Base-by-base conservation (phyloP, 2,888 invertebrate genomes). In the Bembecia ichneumoniformis region DNA sequence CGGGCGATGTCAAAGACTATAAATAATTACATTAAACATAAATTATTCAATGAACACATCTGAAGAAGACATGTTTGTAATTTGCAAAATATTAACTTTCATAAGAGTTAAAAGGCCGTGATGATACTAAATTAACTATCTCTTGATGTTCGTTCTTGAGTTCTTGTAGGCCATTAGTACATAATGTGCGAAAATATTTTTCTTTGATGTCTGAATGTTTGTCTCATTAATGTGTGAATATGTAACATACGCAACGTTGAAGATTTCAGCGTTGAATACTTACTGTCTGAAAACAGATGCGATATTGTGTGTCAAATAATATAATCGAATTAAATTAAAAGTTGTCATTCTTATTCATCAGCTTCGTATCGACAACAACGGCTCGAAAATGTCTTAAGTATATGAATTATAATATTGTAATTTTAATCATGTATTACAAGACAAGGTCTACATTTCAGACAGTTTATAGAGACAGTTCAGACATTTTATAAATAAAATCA, bases 181-280 rank as follows among this genome's bases (percentile, higher is more conserved):
- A 40, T 40, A 40, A 40, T 40, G 14, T 40, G 45, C 10, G 44
- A 48, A 47, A 51, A 43, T 36, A 49, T 20, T 48, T 46, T 48
- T 48, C 48, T 55, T 54, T 53, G 48, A 56, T 54, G 57, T 57
- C 52, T 52, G 48, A 43, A 54, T 56, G 55, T 56, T 57, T 53
- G 55, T 48, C 54, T 48, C 52, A 53, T 49, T 51, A 50, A 49
- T 54, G 47, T 48, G 34, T 47, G 45, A 35, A 51, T 43, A 47
- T 13, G 40, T 40, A n/a, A 28, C 28, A 28, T 1, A 40, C 40
- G 14, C 5, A 13, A 13, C 40, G 40, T 13, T 40, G 40, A 40
- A 13, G 40, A 5, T 40, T 40, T 40, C 14, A 40, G 40, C 7
- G 13, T 5, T 40, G 14, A 40, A 40, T n/a, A n/a, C n/a, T n/a